Conservation (phyloP, 2,113 vertebrate genomes). For the Thryonomys swinderianus region DNA sequence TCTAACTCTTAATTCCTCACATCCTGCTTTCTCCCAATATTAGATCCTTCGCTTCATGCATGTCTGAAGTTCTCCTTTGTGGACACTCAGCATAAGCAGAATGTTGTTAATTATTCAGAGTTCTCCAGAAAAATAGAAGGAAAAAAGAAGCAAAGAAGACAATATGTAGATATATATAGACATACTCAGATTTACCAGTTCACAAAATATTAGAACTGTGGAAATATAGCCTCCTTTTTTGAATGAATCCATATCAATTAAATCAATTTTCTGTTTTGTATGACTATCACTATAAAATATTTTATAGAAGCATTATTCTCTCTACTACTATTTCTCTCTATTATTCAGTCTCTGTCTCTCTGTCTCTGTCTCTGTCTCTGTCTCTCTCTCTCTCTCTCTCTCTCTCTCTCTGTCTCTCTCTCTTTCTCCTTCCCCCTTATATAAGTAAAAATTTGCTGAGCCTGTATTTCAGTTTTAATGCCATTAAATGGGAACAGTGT, state of each 20-base stretch:
- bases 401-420: background rate
- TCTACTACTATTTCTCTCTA: background rate
- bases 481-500: background rate
- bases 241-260: background rate
- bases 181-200: background rate
- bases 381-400: background rate
- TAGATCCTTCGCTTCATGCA: background rate
- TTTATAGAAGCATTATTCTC: background rate
- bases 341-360: background rate
- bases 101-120: background rate
- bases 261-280: background rate
- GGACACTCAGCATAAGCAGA: background rate
- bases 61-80: background rate
- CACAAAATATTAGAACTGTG: conserved; percentile 50
- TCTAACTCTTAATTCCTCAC: background rate
- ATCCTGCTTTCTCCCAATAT: background rate
- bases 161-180: background rate
- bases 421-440: background rate
- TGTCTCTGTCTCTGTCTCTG: background rate
- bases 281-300: background rate
- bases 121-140: background rate
- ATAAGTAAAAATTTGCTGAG: background rate
- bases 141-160: background rate
- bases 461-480: background rate
- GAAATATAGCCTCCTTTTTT: background rate